Evolutionary conservation across 2,113 vertebrate genomes (phyloP), one percentile per base, ranked within the genome.

Genomic region (Paratilapia polleni): DNA sequence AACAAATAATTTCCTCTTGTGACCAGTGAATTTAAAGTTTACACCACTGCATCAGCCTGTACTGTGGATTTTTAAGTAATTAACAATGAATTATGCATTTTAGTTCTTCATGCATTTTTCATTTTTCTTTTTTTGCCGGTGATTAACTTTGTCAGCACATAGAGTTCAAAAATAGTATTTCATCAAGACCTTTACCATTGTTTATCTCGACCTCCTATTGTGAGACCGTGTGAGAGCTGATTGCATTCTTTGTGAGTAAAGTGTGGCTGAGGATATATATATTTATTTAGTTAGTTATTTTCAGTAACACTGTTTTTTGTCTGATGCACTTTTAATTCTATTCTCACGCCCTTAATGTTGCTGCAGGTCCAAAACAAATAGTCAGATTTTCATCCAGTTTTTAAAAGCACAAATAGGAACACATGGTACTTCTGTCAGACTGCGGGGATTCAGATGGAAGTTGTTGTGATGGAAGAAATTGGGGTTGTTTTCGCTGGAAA

Each of bases 391-490:
- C 2, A 0, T 61, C 0, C 6, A 1, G 0, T 73, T 8, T 34
- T 54, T 41, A 3, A 36, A 36, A 36, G 36, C 36, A 36, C 47
- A 31, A 31, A 0, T 26, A 73, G 10, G 43, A 31, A 31, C 26
- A 31, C 3, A 0, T 43, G 52, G 2, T 62, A 36, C 43, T 60
- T 74, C 28, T 61, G 15, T 58, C n/a, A 49, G 31, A 47, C 57
- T 41, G 26, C 12, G 26, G 20, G 68, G 26, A 43, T 52, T 79
- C 43, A 81, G 6, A 59, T 58, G 59, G 13, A 85, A 86, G 80
- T 24, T 60, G 63, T 56, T 28, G 36, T 62, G 28, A 84, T 59
- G 28, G 28, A 52, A 59, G 17, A 78, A 56, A 36, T n/a, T 12
- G 8, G 56, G 6, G 5, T 0, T 1, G 2, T 17, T 77, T 62